Conservation (phyloP, 2,797 vertebrate species). For the Smutsia temminckii region DNA sequence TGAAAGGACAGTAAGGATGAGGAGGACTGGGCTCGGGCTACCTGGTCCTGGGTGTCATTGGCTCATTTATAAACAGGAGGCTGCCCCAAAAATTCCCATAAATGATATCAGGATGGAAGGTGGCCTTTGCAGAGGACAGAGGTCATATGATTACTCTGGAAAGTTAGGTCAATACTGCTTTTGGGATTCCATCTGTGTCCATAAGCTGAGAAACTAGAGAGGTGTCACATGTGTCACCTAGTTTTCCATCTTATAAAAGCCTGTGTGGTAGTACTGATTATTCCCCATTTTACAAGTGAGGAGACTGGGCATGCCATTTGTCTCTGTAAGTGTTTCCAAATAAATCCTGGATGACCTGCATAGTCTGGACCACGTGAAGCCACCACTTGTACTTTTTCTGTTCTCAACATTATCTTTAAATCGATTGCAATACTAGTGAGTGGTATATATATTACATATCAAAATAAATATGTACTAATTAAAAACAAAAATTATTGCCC, state of each 20-base stretch:
- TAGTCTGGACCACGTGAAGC: rapidly evolving
- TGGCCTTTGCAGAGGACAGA: background rate
- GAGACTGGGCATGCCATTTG: background rate
- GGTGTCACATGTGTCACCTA: background rate
- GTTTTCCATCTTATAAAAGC: background rate
- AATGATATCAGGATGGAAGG: background rate
- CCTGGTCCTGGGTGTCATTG: rapidly evolving
- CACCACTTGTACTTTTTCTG: no score
- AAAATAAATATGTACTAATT: background rate
- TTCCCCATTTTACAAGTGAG: background rate
- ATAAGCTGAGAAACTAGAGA: background rate
- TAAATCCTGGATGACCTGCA: no score
- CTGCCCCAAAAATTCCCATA: background rate
- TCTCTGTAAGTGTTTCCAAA: background rate
- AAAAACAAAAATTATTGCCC: background rate
- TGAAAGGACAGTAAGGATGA: background rate
- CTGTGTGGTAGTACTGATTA: background rate
- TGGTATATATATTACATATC: no score
- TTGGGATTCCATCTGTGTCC: background rate
- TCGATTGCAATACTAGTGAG: no score
- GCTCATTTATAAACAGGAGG: background rate
- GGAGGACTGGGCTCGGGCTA: rapidly evolving
- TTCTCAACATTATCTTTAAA: background rate
- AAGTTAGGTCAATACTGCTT: background rate
- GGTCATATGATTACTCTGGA: background rate